These are phyloP conservation scores for Nebria ingens DNA, from an alignment of 1,140 invertebrate species.

Conservation along the genomic window DNA sequence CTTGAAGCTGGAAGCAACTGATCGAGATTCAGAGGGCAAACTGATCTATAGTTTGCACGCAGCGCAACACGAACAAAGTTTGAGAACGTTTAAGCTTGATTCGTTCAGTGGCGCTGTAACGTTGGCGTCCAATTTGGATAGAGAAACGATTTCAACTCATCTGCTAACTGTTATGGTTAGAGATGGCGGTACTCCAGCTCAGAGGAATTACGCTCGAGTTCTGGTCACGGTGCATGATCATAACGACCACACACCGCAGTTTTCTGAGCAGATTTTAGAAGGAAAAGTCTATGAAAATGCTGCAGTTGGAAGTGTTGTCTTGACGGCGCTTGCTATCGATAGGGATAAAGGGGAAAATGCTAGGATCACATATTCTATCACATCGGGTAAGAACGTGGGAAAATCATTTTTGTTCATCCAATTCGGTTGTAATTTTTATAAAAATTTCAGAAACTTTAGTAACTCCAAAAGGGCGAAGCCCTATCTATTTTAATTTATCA, in stretches of 20 bases:
- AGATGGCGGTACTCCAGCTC: constrained; percentile 77
- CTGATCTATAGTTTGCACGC: constrained; percentile 69
- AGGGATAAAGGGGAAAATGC: constrained; percentile 74
- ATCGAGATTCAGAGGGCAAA: constrained; percentile 45
- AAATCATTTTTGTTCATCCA: too few species aligned
- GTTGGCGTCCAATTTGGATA: constrained; percentile 59
- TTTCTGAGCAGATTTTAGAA: constrained; percentile 61
- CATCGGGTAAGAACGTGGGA: constrained; percentile 55
- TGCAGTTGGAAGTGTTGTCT: constrained; percentile 56
- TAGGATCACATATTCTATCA: constrained; percentile 66
- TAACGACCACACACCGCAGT: constrained; percentile 82
- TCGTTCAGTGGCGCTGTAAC: constrained; percentile 63
- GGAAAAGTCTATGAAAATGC: constrained; percentile 68
- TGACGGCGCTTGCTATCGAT: constrained; percentile 66
- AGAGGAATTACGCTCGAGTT: constrained; percentile 75
- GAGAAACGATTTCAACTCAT: constrained; percentile 71
- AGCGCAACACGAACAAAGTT: constrained; percentile 60
- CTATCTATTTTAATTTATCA: too few species aligned
- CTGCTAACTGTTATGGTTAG: constrained; percentile 81
- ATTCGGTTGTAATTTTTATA: too few species aligned
- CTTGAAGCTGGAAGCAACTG: constrained; percentile 55
- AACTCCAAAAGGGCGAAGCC: too few species aligned
- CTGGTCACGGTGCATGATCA: constrained; percentile 73
- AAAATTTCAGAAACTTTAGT: too few species aligned
- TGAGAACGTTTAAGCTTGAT: constrained; percentile 69